Conservation (phyloP, 23 tunicate genomes). For the Halocynthia roretzi region DNA sequence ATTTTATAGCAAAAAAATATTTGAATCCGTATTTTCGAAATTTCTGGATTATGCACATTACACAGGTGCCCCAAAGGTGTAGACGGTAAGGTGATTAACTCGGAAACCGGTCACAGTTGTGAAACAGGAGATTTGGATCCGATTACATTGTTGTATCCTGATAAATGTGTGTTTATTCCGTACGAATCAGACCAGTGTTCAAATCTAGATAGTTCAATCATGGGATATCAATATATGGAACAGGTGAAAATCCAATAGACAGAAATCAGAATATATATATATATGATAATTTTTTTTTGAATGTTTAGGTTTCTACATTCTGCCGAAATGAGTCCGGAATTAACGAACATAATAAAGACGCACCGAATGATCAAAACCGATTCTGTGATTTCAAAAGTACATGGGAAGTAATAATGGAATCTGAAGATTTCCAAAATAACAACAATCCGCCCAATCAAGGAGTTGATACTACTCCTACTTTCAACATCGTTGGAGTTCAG, state of each 20-base stretch:
- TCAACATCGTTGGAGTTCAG: slow-evolving; percentile 11
- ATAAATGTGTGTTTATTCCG: slow-evolving; percentile 50
- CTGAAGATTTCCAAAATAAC: slow-evolving; percentile 29
- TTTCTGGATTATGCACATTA: not conserved
- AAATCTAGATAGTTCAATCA: slow-evolving; percentile 33
- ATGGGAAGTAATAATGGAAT: slow-evolving; percentile 55
- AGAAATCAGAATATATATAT: not conserved
- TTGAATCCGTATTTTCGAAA: not conserved
- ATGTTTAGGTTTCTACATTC: not conserved
- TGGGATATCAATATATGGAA: slow-evolving; percentile 46
- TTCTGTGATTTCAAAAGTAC: slow-evolving; percentile 46
- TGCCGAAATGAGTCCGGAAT: not conserved
- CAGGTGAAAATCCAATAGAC: slow-evolving; percentile 10
- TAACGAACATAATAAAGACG: slow-evolving; percentile 47
- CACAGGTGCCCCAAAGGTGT: slow-evolving; percentile 39
- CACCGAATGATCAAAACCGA: slow-evolving; percentile 81
- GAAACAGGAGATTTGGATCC: no score
- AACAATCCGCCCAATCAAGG: slow-evolving; percentile 11
- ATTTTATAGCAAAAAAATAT: not conserved
- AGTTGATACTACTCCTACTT: slow-evolving; percentile 26
- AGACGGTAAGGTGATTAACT: slow-evolving; percentile 24
- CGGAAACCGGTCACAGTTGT: slow-evolving; percentile 10
- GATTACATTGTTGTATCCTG: slow-evolving; percentile 6
- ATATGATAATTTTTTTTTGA: not conserved
- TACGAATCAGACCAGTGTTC: slow-evolving; percentile 26